Evolutionary conservation across 2,888 invertebrate genomes (phyloP).

Genomic region (Norana najaformis): DNA sequence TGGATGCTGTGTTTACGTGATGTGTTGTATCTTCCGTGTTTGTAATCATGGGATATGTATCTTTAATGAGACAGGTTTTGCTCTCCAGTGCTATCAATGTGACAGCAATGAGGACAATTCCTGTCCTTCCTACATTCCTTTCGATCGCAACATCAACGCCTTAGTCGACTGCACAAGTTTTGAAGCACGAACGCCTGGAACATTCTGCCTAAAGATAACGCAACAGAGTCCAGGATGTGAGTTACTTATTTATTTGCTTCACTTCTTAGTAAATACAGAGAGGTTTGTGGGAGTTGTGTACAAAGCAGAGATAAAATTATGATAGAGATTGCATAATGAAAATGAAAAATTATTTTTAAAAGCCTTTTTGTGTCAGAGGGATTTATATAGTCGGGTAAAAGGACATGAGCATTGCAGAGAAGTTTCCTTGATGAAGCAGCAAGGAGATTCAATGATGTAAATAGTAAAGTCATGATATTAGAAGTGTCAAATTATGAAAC

Average conservation of each 20-base stretch:
- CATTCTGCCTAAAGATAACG: conserved; percentile 92
- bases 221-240: conserved; percentile 92
- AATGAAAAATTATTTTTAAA: no score
- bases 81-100: conserved; percentile 90
- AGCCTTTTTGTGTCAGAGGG: no score
- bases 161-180: conserved; percentile 91
- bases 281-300: background rate
- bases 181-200: conserved; percentile 89
- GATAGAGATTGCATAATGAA: background rate
- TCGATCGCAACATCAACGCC: conserved; percentile 82
- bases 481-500: no score
- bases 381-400: no score
- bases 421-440: no score
- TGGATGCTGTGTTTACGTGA: no score
- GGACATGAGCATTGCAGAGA: no score
- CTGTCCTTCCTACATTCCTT: conserved; percentile 85
- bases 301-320: background rate
- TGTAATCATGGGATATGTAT: background rate
- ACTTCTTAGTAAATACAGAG: background rate
- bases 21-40: no score
- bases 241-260: conserved; percentile 61
- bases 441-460: no score
- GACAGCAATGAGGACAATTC: conserved; percentile 84
- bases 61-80: conserved; percentile 55
- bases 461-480: no score